Conservation (phyloP, 1,140 invertebrate genomes). For the Drosophila ficusphila region DNA sequence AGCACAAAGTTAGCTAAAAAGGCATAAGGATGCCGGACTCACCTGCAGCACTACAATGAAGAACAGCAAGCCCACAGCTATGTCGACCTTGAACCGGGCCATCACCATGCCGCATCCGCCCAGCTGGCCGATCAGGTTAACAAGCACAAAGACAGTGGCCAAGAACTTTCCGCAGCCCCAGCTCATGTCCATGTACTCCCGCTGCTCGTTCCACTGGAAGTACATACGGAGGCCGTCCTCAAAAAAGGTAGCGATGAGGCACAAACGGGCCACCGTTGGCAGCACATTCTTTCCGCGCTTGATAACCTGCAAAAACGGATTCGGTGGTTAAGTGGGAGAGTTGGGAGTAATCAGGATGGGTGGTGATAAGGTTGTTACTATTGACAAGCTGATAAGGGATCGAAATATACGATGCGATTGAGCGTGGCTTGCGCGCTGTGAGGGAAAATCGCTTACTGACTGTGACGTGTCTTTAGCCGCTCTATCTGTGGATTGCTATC, state of each 20-base stretch:
- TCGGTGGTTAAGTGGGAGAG: background rate
- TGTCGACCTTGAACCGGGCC: constrained; percentile 94
- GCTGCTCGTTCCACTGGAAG: constrained; percentile 99
- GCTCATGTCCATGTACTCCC: constrained; percentile 98
- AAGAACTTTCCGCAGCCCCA: constrained; percentile 98
- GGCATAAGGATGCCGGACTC: constrained; percentile 18
- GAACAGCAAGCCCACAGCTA: constrained; percentile 97
- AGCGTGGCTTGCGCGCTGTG: constrained; percentile 65
- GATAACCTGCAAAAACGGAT: constrained; percentile 89
- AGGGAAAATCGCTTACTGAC: constrained; percentile 39
- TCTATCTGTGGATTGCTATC: constrained; percentile 45
- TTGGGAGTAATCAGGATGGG: constrained; percentile 9
- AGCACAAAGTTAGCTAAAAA: background rate
- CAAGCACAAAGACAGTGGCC: constrained; percentile 93
- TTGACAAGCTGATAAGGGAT: constrained; percentile 50
- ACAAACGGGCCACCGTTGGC: constrained; percentile 97
- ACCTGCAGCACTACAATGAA: constrained; percentile 98
- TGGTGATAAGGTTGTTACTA: constrained; percentile 28
- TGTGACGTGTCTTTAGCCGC: constrained; percentile 68
- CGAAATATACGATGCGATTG: constrained; percentile 49
- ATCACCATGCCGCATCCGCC: constrained; percentile 98
- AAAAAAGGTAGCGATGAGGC: constrained; percentile 99
- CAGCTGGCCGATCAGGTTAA: constrained; percentile 98
- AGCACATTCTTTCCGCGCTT: constrained; percentile 96
- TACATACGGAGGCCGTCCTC: constrained; percentile 99